These are phyloP conservation scores for Sphenopsis melanotis DNA, from an alignment of 2,797 vertebrate species.

Conservation along the genomic window DNA sequence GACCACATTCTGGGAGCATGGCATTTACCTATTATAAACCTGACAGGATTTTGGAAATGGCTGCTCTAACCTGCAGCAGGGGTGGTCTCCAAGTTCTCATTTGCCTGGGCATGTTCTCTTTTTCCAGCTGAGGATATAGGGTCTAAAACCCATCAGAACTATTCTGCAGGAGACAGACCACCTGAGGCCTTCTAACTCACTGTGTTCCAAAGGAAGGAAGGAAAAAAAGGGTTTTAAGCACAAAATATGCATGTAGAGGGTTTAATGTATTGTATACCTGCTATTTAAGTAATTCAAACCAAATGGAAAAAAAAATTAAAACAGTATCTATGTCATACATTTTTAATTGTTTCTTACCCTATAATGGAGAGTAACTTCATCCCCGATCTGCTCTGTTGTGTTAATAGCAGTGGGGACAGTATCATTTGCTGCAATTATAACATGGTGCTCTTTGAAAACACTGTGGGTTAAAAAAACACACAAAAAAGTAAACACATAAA, in stretches of 20 bases:
- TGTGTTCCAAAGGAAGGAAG: not conserved
- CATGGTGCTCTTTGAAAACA: slow-evolving; percentile 76
- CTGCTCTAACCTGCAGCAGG: not conserved
- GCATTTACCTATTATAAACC: not conserved
- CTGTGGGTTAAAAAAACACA: not conserved
- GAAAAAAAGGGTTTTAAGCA: not conserved
- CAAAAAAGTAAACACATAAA: not conserved
- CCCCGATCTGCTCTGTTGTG: slow-evolving; percentile 83
- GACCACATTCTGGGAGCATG: not conserved
- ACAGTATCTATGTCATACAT: not conserved
- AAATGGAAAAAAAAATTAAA: not conserved
- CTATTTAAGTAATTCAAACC: not conserved
- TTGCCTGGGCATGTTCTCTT: not conserved
- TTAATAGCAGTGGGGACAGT: slow-evolving; percentile 77
- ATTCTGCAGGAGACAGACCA: not conserved
- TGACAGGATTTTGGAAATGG: not conserved
- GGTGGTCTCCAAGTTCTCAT: not conserved
- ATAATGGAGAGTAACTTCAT: slow-evolving; percentile 87
- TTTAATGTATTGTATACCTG: not conserved
- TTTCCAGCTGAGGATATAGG: not conserved
- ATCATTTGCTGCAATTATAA: slow-evolving; percentile 84
- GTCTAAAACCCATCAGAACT: not conserved
- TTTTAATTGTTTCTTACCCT: slow-evolving; percentile 77
- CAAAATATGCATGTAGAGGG: not conserved
- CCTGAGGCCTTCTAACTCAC: not conserved